phyloP scores from a whole-genome alignment of 1,140 invertebrate genomes.

The Euura saliciscinereae region DNA sequence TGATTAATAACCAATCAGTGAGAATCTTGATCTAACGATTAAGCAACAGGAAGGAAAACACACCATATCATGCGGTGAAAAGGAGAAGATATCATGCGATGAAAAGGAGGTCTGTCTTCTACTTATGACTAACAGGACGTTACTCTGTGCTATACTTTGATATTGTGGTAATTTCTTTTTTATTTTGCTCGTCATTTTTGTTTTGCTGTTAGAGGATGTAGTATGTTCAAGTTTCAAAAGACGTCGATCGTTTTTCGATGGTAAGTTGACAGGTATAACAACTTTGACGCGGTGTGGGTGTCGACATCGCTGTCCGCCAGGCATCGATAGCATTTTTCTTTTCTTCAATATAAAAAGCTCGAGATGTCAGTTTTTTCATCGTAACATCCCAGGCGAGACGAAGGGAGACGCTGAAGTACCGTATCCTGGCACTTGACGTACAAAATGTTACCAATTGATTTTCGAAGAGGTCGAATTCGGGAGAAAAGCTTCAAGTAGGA shows the following conservation, averaged over 20 bases:
- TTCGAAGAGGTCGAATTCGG: no score
- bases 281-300: background rate
- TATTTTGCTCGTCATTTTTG: background rate
- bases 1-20: background rate
- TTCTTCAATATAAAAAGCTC: background rate
- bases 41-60: background rate
- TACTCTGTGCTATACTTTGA: no score
- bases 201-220: background rate
- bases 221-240: background rate
- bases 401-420: no score
- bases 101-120: no score
- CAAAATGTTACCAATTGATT: no score
- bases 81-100: no score
- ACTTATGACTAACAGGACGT: no score
- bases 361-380: background rate
- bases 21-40: background rate
- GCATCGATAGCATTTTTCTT: background rate
- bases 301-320: slow-evolving; percentile 3
- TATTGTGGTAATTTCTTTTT: background rate
- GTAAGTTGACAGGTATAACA: background rate
- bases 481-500: no score
- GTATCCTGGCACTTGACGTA: no score
- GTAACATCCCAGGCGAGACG: background rate
- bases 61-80: no score
- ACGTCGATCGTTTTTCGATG: background rate